Evolutionary conservation across 2,888 invertebrate species (phyloP), one percentile per base, ranked within the genome.

Genomic region (Pterostichus niger): DNA sequence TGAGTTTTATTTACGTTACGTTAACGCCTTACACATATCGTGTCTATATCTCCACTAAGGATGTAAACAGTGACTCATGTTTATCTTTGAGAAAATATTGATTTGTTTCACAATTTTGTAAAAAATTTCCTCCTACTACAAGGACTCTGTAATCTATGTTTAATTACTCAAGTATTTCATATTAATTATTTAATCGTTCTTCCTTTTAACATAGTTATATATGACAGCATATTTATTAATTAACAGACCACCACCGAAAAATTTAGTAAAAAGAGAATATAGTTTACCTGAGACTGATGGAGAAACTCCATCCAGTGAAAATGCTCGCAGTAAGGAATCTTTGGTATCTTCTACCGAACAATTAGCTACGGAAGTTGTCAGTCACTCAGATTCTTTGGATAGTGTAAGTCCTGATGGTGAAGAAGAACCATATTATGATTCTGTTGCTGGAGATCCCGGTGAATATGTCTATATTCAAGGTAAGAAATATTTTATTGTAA

Each of bases 401-500:
- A 77, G 76, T 17, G 77, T 76, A 10, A 83, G 83, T 40, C 77
- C 83, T 15, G 83, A 83, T 52, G 83, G 49, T 6, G 90, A 90
- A 80, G 90, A 90, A 85, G 91, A 91, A 85, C 91, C 91, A 44
- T 91, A 92, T 85, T 92, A 92, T 85, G 92, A 92, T 87, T 91
- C 91, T 0, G 92, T 92, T 15, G 86, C 91, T 86, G 89, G 91
- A 82, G 91, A 91, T 85, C 89, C 90, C 85, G 95, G 95, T 79
- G 95, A 95, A 91, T 95, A 95, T 88, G 94, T 95, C 85, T 94
- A 94, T 87, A 94, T 95, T 84, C 94, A 94, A 91, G 93, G 94
- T 83, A 82, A 56, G 68, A 44, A 56, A 17, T 13, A 17, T 13
- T 56, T 6, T 17, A 56, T 17, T 56, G 13, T 56, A 13, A 0